These are phyloP conservation scores for Caenorhabditis sp. DNA, from an alignment of 2,888 invertebrate genomes.

Conservation along the genomic window DNA sequence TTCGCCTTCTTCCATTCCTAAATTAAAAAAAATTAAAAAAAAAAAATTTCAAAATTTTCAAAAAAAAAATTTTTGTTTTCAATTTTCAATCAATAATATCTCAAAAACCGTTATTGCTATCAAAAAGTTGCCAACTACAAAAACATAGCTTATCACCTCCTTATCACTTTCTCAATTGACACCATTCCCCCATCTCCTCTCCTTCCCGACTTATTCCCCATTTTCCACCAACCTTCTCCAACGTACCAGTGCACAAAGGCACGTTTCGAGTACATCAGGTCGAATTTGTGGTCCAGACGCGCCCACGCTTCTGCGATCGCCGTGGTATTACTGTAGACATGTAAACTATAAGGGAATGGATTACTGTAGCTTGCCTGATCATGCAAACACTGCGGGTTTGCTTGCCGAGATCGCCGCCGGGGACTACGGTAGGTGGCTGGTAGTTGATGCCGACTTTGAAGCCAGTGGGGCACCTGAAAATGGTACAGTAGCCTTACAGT, in stretches of 20 bases:
- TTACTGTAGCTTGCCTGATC: slow-evolving; percentile 58
- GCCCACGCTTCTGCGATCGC: slow-evolving; percentile 92
- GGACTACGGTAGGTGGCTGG: slow-evolving; percentile 90
- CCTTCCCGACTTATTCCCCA: too few species aligned
- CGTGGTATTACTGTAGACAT: slow-evolving; percentile 88
- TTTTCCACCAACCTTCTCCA: slow-evolving; percentile 71
- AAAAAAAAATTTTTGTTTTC: background rate
- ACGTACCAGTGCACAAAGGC: slow-evolving; percentile 75
- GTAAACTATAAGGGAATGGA: background rate
- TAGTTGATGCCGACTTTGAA: slow-evolving; percentile 86
- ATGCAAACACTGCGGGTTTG: slow-evolving; percentile 70
- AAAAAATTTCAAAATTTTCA: background rate
- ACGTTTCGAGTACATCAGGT: slow-evolving; percentile 75
- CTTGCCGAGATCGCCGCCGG: slow-evolving; percentile 91
- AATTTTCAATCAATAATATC: background rate
- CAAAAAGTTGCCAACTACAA: too few species aligned
- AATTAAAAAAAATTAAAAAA: background rate
- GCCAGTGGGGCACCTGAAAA: slow-evolving; percentile 88
- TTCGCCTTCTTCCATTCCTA: slow-evolving; percentile 82
- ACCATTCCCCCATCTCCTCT: too few species aligned
- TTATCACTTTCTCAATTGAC: too few species aligned
- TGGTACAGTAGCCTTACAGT: too few species aligned
- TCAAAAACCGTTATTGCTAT: too few species aligned
- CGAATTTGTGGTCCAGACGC: slow-evolving; percentile 88
- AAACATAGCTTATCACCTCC: too few species aligned